Conservation (phyloP, 2,797 vertebrate species). For the Gorsachius magnificus region DNA sequence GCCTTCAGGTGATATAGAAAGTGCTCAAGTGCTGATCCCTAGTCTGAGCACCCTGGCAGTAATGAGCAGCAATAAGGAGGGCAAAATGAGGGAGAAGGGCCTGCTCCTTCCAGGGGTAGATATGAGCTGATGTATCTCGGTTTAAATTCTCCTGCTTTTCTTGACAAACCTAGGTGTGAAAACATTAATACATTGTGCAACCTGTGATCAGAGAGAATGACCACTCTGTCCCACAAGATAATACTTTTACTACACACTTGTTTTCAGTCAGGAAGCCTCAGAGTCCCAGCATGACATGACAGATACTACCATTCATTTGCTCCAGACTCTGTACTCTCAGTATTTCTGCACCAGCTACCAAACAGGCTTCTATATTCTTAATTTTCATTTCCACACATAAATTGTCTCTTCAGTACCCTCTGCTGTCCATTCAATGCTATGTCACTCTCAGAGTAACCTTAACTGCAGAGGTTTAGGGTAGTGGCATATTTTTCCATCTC, state of each 20-base stretch:
- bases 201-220: background rate
- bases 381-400: background rate
- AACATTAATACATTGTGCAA: background rate
- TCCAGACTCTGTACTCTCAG: background rate
- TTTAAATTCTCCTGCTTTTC: background rate
- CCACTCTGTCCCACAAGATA: background rate
- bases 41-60: background rate
- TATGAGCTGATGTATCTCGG: background rate
- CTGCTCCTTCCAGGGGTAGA: background rate
- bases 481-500: background rate
- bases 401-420: slow-evolving; percentile 53
- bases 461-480: background rate
- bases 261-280: background rate
- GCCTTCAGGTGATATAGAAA: background rate
- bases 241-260: background rate
- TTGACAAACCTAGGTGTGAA: background rate
- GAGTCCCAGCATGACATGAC: background rate
- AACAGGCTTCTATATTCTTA: background rate
- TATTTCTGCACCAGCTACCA: background rate
- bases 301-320: background rate
- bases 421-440: slow-evolving; percentile 5
- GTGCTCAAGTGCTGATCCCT: background rate
- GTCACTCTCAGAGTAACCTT: background rate
- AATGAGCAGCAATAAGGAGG: background rate
- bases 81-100: background rate